A percentile compares a stretch with the other conserved stretches of the same genome.
These are phyloP conservation scores for Phaedon cochleariae DNA, from an alignment of 2,888 invertebrate genomes.

Conservation along the genomic window DNA sequence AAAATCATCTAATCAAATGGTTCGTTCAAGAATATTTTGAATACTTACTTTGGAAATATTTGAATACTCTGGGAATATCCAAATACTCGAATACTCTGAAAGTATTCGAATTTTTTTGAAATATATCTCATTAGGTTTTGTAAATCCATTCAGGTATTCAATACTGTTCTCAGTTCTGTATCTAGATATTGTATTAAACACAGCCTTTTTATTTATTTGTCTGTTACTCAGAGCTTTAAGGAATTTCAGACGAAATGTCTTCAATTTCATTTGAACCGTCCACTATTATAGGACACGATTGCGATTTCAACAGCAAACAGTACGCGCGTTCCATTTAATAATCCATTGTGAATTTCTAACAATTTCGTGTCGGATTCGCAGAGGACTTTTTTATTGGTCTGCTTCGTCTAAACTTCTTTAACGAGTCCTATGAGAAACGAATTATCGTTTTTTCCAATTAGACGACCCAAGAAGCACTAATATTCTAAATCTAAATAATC, in stretches of 20 bases:
- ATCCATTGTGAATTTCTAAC: constrained; percentile 11
- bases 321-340: constrained; percentile 12
- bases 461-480: background rate
- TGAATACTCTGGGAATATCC: no score
- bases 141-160: no score
- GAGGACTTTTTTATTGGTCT: constrained; percentile 6
- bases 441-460: constrained; percentile 3
- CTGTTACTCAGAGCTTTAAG: no score
- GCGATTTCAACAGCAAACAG: constrained; percentile 4
- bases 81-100: no score
- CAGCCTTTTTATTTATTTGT: no score
- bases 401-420: background rate
- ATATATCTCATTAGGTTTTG: no score
- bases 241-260: background rate
- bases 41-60: no score
- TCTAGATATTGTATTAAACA: no score
- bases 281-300: background rate
- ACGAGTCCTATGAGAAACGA: constrained; percentile 8
- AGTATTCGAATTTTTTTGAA: no score
- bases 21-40: no score
- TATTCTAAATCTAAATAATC: background rate
- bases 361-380: background rate
- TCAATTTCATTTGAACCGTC: constrained; percentile 1
- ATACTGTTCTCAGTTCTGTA: no score
- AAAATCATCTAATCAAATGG: no score